These are phyloP conservation scores for Molossus molossus DNA, from an alignment of 2,797 vertebrate genomes.

Conservation along the genomic window DNA sequence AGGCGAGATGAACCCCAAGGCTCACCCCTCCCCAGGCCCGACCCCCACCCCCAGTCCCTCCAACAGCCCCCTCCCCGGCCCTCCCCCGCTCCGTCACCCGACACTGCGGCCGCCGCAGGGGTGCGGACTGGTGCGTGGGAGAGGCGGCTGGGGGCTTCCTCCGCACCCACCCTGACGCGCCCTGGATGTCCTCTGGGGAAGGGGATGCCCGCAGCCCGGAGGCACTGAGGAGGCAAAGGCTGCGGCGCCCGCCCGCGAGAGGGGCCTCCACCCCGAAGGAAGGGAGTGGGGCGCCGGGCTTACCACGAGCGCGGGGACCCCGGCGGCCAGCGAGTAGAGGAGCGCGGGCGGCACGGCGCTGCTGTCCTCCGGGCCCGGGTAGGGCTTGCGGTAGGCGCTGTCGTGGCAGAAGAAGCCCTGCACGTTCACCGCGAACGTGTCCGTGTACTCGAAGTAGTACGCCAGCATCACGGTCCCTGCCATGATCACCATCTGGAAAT, in stretches of 20 bases:
- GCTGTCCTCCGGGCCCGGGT: conserved; percentile 96
- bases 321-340: conserved; percentile 95
- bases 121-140: background rate
- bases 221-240: conserved; percentile 68
- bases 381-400: conserved; percentile 96
- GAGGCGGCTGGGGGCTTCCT: background rate
- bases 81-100: background rate
- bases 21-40: background rate
- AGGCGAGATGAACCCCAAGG: background rate
- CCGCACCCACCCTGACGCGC: background rate
- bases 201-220: conserved; percentile 72
- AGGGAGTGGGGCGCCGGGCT: conserved; percentile 83
- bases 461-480: conserved; percentile 99
- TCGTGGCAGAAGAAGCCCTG: conserved; percentile 99
- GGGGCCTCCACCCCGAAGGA: background rate
- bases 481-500: conserved; percentile 97
- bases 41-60: background rate
- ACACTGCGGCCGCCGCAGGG: background rate
- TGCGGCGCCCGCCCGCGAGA: background rate
- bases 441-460: conserved; percentile 99
- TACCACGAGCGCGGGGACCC: conserved; percentile 96
- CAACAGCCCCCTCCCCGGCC: background rate
- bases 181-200: conserved; percentile 49
- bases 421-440: conserved; percentile 98
- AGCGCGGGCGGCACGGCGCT: conserved; percentile 96